Evolutionary conservation across 30 jellyfish, hydroid and myxozoan species (phyloP).

Genomic region (Aurelia sp.): DNA sequence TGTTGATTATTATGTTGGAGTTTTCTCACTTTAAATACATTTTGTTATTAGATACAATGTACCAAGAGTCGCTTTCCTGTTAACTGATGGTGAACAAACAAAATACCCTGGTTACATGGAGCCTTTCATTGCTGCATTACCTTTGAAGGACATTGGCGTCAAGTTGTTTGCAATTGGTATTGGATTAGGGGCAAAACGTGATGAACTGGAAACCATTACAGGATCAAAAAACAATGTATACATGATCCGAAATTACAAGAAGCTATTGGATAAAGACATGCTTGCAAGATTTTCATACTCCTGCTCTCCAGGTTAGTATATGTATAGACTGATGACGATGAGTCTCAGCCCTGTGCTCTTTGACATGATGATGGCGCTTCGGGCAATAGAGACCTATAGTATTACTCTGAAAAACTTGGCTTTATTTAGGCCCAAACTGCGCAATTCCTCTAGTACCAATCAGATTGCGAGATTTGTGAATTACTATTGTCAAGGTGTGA

Average conservation of each 20-base stretch:
- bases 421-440: too few relatives aligned
- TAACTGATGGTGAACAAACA: slow-evolving; percentile 67
- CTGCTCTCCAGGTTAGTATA: slow-evolving; percentile 30
- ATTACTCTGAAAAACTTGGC: too few relatives aligned
- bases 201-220: slow-evolving; percentile 42
- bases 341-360: too few relatives aligned
- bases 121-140: slow-evolving; percentile 48
- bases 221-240: slow-evolving; percentile 11
- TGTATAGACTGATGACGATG: too few relatives aligned
- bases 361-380: too few relatives aligned
- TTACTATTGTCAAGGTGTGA: too few relatives aligned
- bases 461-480: too few relatives aligned
- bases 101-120: slow-evolving; percentile 40
- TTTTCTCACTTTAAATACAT: too few relatives aligned
- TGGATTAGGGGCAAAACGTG: slow-evolving; percentile 19
- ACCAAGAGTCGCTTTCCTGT: slow-evolving; percentile 40
- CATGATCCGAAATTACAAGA: slow-evolving; percentile 12
- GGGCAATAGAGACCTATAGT: too few relatives aligned
- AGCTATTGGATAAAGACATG: slow-evolving; percentile 5
- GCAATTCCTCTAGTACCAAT: too few relatives aligned
- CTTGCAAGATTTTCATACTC: slow-evolving; percentile 11
- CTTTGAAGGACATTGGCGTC: slow-evolving; percentile 48
- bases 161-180: slow-evolving; percentile 53
- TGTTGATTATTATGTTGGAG: too few relatives aligned
- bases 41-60: slow-evolving; percentile 13